phyloP scores from a whole-genome alignment of 92 coral and sea anemone species.

The Metridium senile region DNA sequence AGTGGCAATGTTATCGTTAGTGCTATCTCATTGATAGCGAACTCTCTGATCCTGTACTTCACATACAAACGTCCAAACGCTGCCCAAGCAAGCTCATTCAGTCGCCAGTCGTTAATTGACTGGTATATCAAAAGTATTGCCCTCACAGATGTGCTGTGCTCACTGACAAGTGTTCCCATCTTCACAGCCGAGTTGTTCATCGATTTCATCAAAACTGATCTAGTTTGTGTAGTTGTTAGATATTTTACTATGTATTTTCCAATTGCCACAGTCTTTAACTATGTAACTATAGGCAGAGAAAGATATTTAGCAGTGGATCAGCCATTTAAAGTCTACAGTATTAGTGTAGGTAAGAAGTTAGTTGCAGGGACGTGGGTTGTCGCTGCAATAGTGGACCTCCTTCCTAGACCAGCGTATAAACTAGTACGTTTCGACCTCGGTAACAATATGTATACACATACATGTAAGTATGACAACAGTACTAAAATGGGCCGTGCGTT shows the following conservation, averaged over 20 bases:
- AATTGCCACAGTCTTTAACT: constrained; percentile 12
- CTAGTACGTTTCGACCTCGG: constrained; percentile 18
- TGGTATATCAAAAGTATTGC: constrained; percentile 13
- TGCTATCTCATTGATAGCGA: background rate
- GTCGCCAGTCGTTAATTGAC: background rate
- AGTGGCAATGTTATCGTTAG: background rate
- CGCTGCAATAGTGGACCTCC: background rate
- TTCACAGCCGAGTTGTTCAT: constrained; percentile 13
- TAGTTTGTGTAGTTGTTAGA: constrained; percentile 4
- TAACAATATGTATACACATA: background rate
- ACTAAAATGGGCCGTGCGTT: background rate
- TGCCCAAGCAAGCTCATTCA: background rate
- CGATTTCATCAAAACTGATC: constrained; percentile 1
- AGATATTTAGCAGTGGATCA: constrained; percentile 5
- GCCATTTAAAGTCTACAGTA: constrained; percentile 6
- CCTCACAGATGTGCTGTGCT: constrained; percentile 16
- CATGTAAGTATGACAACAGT: constrained; percentile 21
- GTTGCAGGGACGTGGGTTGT: constrained; percentile 17
- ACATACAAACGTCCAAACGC: background rate
- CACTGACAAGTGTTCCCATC: constrained; percentile 11
- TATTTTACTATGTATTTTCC: background rate
- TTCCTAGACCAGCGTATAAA: background rate
- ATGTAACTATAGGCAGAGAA: constrained; percentile 17
- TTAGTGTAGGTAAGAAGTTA: background rate
- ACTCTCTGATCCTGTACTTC: constrained; percentile 16